phyloP scores from a whole-genome alignment of 92 coral and sea anemone genomes.

The Porites rus region DNA sequence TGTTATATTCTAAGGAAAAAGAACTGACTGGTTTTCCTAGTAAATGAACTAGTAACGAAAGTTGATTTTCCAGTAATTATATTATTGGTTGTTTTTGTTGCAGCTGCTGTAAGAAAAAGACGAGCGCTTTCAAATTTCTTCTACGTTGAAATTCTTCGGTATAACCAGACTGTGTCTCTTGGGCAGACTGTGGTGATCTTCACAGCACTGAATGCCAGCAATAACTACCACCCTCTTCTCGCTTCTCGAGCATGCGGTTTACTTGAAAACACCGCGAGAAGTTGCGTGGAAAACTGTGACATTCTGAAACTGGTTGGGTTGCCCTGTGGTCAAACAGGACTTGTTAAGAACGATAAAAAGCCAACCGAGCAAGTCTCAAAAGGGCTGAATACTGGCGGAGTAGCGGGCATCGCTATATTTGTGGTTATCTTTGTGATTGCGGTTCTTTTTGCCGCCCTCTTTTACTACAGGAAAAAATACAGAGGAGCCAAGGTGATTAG shows the following conservation, averaged over 20 bases:
- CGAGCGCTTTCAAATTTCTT: conserved; percentile 67
- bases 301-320: conserved; percentile 30
- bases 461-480: conserved; percentile 82
- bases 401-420: conserved; percentile 67
- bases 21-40: no score
- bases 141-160: conserved; percentile 72
- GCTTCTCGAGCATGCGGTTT: conserved; percentile 70
- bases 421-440: conserved; percentile 58
- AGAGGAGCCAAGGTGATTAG: conserved; percentile 55
- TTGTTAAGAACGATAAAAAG: conserved; percentile 8
- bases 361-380: neutral
- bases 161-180: neutral
- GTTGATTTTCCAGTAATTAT: neutral
- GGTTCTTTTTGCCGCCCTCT: conserved; percentile 56
- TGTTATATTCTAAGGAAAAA: no score
- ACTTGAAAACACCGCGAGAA: conserved; percentile 52
- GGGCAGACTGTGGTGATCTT: conserved; percentile 51
- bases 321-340: conserved; percentile 48
- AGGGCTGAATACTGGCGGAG: conserved; percentile 67
- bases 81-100: neutral
- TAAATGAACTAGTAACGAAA: neutral
- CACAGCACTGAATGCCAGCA: conserved; percentile 63
- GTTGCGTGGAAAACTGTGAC: conserved; percentile 75
- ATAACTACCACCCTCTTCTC: conserved; percentile 57
- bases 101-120: conserved; percentile 53